Evolutionary conservation across 2,888 invertebrate species (phyloP).

Genomic region (Temnothorax rugatulus): DNA sequence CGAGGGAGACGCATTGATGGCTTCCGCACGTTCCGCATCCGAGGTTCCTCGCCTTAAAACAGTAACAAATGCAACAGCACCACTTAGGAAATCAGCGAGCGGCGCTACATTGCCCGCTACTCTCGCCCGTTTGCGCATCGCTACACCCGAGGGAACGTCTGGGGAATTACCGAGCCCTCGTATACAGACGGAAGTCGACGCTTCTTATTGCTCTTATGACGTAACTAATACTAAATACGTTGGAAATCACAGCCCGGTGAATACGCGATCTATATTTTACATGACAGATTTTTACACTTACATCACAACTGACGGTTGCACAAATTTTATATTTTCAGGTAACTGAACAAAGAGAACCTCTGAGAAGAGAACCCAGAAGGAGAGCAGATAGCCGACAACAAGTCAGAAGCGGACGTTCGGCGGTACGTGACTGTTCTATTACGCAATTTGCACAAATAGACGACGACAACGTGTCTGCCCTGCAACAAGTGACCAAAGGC

Average conservation of each 20-base stretch:
- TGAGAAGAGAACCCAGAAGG: slow-evolving; percentile 83
- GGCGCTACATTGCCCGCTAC: slow-evolving; percentile 88
- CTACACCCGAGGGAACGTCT: slow-evolving; percentile 83
- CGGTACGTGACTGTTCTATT: slow-evolving; percentile 92
- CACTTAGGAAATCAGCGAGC: slow-evolving; percentile 84
- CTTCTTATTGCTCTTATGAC: slow-evolving; percentile 87
- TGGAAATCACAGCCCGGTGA: slow-evolving; percentile 84
- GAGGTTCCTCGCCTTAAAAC: slow-evolving; percentile 83
- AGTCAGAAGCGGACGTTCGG: slow-evolving; percentile 84
- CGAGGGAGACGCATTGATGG: slow-evolving; percentile 89
- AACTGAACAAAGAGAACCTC: slow-evolving; percentile 85
- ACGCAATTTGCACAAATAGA: slow-evolving; percentile 97
- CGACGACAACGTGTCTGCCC: slow-evolving; percentile 95
- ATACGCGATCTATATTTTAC: slow-evolving; percentile 49
- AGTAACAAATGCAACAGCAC: slow-evolving; percentile 76
- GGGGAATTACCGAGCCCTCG: slow-evolving; percentile 88
- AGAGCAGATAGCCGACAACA: slow-evolving; percentile 82
- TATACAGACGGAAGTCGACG: slow-evolving; percentile 88
- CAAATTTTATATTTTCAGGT: slow-evolving; percentile 73
- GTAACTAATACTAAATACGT: slow-evolving; percentile 84
- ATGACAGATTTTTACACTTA: background rate
- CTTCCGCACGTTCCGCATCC: slow-evolving; percentile 87
- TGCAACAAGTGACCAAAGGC: slow-evolving; percentile 96
- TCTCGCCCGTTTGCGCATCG: slow-evolving; percentile 91
- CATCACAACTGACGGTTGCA: background rate